Base-by-base conservation (phyloP, 2,113 vertebrate species). In the Poeciliopsis turrubarensis region DNA sequence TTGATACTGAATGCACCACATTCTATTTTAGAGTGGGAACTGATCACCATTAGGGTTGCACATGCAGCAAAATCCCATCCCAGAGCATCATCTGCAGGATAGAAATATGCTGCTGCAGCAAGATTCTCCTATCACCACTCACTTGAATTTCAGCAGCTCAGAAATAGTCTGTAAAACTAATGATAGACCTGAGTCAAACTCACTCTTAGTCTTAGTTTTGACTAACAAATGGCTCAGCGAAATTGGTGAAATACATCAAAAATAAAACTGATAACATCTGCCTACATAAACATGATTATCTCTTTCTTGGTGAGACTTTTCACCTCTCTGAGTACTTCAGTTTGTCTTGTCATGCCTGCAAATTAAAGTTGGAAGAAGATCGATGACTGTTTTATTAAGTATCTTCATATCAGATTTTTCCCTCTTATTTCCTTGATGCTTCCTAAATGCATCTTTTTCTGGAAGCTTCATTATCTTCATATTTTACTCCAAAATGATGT, bases 311-410 rank as follows among this genome's bases (percentile, higher is more conserved):
- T 57, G 5, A 25, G 22, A n/a, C 25, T 7, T 57, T 25, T 57
- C 7, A 57, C 22, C 51, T 25, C 22, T 54, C 25, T 25, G n/a
- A 57, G 17, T 57, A 22, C 6, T 27, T 17, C 10, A 1, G 64
- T 31, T 84, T 84, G 65, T 75, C 63, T 76, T 65, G 75, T 65
- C 61, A 41, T 54, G 31, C 77, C 65, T 74, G 61, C 70, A 31
- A 65, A 70, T 51, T 83, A 51, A 85, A 72, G 64, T 72, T 69
- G 25, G 15, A 60, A 74, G 81, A 64, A 31, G 3, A 19, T 32
- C 5, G 41, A 44, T 44, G 12, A 17, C 14, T 44, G 14, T 44
- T 44, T 44, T 17, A 5, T 44, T 44, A 17, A 44, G 41, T 4
- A 4, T 44, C 41, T 17, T 14, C 41, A 14, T 5, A 44, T 17